A percentile compares a stretch with the other conserved stretches of the same genome.
phyloP scores from a whole-genome alignment of 1,140 invertebrate genomes.

The Zaprionus kolodkinae region DNA sequence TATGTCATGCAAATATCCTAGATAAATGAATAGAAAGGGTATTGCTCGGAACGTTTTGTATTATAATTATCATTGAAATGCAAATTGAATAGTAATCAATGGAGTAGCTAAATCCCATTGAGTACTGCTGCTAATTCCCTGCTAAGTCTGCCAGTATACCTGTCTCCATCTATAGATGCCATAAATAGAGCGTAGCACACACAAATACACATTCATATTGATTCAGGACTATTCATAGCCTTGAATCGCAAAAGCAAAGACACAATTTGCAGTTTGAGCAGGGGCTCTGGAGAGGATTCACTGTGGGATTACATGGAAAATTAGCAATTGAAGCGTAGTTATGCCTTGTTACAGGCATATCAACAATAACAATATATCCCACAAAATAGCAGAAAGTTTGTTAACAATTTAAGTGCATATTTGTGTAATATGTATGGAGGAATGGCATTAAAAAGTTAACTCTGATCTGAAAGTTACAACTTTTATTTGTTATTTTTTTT shows the following conservation, averaged over 20 bases:
- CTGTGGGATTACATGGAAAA: not conserved
- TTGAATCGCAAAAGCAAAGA: not conserved
- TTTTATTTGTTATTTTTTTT: constrained; percentile 5
- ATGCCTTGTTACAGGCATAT: not conserved
- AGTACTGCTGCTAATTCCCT: not conserved
- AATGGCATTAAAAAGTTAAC: constrained; percentile 42
- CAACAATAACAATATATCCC: constrained; percentile 4
- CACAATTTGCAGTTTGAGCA: not conserved
- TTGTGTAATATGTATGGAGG: constrained; percentile 14
- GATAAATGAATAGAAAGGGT: not conserved
- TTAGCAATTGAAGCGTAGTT: not conserved
- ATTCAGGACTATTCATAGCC: constrained; percentile 10
- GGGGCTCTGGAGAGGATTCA: not conserved
- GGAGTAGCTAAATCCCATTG: not conserved
- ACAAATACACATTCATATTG: constrained; percentile 8
- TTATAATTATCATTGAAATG: not conserved
- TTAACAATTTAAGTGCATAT: constrained; percentile 32
- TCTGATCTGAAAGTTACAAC: constrained; percentile 30
- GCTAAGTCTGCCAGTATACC: not conserved
- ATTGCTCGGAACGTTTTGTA: not conserved
- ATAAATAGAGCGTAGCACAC: constrained; percentile 28
- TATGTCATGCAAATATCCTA: no score
- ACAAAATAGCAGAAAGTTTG: constrained; percentile 12
- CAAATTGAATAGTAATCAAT: not conserved
- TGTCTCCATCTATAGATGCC: not conserved